Base-by-base conservation (phyloP, 2,113 vertebrate species). In the Ondatra zibethicus region DNA sequence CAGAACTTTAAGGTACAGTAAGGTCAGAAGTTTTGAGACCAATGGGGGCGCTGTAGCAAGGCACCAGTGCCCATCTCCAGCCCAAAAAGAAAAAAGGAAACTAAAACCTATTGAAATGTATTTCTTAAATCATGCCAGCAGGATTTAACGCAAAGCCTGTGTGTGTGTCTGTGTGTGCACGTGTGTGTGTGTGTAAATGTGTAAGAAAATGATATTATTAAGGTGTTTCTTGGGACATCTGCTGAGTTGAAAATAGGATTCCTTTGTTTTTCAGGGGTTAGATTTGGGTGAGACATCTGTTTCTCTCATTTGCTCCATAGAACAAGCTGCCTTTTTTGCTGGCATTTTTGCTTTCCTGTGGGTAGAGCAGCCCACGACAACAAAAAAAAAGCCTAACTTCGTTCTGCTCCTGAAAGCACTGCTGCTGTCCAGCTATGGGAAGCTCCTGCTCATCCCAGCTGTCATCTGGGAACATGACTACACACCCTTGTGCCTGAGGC, bases 391-490 rank as follows among this genome's bases (percentile, higher is more conserved):
- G 8, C 89, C 98, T 70, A 97, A 99, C 93, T 97, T 98, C n/a
- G 3, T 97, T 63, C 98, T 99, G 66, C 99, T 99, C 95, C 98
- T 99, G 98, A 99, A 99, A 97, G 99, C 99, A 0, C 97, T 99
- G 78, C 96, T 99, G 55, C 97, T 99, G 13, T 99, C 99, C 68
- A 99, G 99, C 97, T 99, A 99, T 17, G 99, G 99, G n/a, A 99
- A 99, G 90, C 99, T 99, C 55, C 98, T 99, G 63, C 98, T 99
- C 92, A 99, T 99, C 96, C 99, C 99, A 1, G 99, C 99, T 0
- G 99, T 99, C 94, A 99, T 99, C 98, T 99, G 99, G 99, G 99
- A 99, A 85, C 99, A 99, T 0, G 99, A 99, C 97, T 99, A 99
- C 98, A 99, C 99, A 0, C 99, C 99, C 47, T 98, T 99, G 87